A percentile compares a stretch with the other conserved stretches of the same genome.
Conservation (phyloP, 2,113 vertebrate genomes). For the Crotalus tigris region DNA sequence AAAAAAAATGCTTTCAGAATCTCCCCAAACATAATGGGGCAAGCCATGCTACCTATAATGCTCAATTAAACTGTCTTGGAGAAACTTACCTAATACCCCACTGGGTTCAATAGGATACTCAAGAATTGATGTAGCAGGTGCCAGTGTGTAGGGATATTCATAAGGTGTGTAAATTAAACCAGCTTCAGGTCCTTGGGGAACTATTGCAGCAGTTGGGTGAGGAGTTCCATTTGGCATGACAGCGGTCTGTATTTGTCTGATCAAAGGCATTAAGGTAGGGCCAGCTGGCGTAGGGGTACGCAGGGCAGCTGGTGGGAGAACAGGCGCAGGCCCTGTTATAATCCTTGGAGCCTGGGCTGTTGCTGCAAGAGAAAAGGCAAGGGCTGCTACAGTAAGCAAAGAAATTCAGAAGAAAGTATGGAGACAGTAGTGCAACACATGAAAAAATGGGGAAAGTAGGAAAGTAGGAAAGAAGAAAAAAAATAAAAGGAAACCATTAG, state of each 20-base stretch:
- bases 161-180: conserved; percentile 98
- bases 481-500: conserved; percentile 87
- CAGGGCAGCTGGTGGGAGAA: conserved; percentile 85
- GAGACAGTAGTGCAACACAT: conserved; percentile 71
- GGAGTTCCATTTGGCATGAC: conserved; percentile 91
- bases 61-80: neutral
- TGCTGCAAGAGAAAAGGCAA: conserved; percentile 93
- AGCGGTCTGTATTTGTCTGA: conserved; percentile 98
- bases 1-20: neutral
- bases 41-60: rapidly evolving
- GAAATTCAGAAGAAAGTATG: conserved; percentile 75
- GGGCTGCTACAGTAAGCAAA: conserved; percentile 87
- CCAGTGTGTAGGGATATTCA: conserved; percentile 96
- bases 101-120: conserved; percentile 98
- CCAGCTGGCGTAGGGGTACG: conserved; percentile 87
- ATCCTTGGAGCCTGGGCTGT: conserved; percentile 93
- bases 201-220: conserved; percentile 86
- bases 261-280: conserved; percentile 97
- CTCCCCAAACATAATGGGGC: neutral
- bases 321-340: conserved; percentile 90
- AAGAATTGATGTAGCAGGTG: conserved; percentile 93
- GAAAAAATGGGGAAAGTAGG: conserved; percentile 69
- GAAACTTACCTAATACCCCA: conserved; percentile 93
- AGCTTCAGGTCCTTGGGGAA: conserved; percentile 89
- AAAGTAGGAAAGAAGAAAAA: conserved; percentile 79